These are phyloP conservation scores for Zhengitettix transpicula DNA, from an alignment of 2,888 invertebrate genomes.

Conservation along the genomic window DNA sequence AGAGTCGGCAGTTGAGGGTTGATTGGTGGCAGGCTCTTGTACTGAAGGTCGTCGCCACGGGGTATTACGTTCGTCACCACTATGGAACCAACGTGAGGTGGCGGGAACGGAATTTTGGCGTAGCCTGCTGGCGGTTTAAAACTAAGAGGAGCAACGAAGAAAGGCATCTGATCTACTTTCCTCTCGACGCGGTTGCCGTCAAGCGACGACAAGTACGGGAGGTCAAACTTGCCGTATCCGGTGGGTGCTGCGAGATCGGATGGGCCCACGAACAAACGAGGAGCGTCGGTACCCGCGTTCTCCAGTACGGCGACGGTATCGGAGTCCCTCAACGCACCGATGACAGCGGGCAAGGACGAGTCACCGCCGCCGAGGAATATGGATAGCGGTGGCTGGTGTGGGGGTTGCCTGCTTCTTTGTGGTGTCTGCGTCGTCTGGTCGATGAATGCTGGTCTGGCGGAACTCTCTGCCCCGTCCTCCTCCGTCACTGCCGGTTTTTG, in stretches of 20 bases:
- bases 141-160: constrained; percentile 72
- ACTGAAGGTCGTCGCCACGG: constrained; percentile 22
- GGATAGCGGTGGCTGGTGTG: constrained; percentile 71
- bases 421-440: not conserved
- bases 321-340: constrained; percentile 49
- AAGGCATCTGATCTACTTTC: constrained; percentile 57
- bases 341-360: constrained; percentile 50
- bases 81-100: constrained; percentile 74
- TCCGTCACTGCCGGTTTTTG: not conserved
- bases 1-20: constrained; percentile 40
- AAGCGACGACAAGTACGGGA: constrained; percentile 63
- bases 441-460: not conserved
- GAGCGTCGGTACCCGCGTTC: constrained; percentile 45
- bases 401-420: constrained; percentile 18
- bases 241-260: constrained; percentile 51
- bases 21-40: constrained; percentile 32
- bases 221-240: constrained; percentile 61
- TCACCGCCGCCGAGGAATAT: constrained; percentile 46
- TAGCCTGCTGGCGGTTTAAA: constrained; percentile 72
- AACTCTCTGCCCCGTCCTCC: not conserved
- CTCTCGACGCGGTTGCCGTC: constrained; percentile 46
- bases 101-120: constrained; percentile 69
- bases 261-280: constrained; percentile 68
- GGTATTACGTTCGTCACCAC: constrained; percentile 40
- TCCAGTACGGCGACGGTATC: constrained; percentile 64